A percentile compares a stretch with the other conserved stretches of the same genome.
Conservation (phyloP, 2,113 vertebrate species). For the Fulica atra region DNA sequence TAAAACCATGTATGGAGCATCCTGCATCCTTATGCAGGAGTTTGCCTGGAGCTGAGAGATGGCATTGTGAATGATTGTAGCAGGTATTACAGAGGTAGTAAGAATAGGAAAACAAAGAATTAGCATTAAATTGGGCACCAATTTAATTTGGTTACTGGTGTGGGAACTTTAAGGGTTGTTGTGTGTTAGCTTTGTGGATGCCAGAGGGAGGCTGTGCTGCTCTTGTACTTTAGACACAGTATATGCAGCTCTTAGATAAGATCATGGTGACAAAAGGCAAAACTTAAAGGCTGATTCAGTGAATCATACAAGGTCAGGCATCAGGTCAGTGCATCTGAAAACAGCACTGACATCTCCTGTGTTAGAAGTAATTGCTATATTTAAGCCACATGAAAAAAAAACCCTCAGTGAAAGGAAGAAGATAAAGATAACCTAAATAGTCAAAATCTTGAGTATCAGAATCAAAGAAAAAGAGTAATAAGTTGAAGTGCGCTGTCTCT, state of each 20-base stretch:
- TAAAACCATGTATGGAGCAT: neutral
- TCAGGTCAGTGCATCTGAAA: neutral
- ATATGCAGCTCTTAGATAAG: neutral
- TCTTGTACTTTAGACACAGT: accelerated
- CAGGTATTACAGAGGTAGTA: neutral
- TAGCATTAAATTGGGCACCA: neutral
- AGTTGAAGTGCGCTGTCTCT: neutral
- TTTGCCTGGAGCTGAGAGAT: neutral
- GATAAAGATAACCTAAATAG: neutral
- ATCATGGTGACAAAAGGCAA: neutral
- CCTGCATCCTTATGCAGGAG: neutral
- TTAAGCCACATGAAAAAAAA: neutral
- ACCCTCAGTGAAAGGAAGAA: neutral
- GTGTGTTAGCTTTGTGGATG: neutral
- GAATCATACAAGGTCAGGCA: neutral
- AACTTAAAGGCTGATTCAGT: neutral
- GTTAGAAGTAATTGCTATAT: neutral
- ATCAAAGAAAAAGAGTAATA: neutral
- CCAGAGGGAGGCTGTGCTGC: neutral
- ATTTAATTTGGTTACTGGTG: neutral
- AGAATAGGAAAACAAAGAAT: neutral
- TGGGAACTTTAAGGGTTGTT: neutral
- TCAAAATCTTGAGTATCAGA: neutral
- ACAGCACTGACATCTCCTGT: neutral
- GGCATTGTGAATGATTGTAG: neutral